Conservation (phyloP, 2,113 vertebrate species). For the Bubo blakistoni region DNA sequence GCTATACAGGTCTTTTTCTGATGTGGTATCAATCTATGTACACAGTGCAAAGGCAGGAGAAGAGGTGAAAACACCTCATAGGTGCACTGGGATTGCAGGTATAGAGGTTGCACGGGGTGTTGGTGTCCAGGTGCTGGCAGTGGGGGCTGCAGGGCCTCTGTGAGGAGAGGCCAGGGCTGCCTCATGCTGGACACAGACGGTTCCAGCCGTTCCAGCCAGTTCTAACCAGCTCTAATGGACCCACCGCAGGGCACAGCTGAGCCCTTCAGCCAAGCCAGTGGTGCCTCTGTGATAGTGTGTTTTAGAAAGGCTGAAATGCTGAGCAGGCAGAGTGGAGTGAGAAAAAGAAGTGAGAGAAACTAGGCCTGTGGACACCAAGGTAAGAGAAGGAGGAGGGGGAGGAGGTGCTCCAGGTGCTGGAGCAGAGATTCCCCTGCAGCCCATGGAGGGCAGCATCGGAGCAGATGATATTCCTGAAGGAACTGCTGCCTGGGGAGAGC, state of each 20-base stretch:
- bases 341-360: background rate
- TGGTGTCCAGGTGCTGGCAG: rapidly evolving
- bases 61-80: background rate
- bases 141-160: no score
- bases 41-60: background rate
- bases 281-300: background rate
- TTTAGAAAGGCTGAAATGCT: background rate
- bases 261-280: background rate
- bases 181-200: rapidly evolving
- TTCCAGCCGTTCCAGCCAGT: background rate
- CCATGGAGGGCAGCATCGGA: rapidly evolving
- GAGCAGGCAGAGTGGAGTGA: background rate
- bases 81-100: background rate
- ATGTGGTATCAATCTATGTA: background rate
- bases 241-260: background rate
- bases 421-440: background rate
- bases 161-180: background rate
- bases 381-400: background rate
- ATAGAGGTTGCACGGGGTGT: background rate
- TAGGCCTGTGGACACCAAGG: background rate
- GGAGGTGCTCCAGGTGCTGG: rapidly evolving
- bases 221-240: background rate
- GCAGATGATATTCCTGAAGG: background rate
- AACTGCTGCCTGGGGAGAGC: background rate
- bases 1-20: background rate